Evolutionary conservation across 1,140 invertebrate genomes (phyloP).

Genomic region (Trichomalopsis sarcophagae): DNA sequence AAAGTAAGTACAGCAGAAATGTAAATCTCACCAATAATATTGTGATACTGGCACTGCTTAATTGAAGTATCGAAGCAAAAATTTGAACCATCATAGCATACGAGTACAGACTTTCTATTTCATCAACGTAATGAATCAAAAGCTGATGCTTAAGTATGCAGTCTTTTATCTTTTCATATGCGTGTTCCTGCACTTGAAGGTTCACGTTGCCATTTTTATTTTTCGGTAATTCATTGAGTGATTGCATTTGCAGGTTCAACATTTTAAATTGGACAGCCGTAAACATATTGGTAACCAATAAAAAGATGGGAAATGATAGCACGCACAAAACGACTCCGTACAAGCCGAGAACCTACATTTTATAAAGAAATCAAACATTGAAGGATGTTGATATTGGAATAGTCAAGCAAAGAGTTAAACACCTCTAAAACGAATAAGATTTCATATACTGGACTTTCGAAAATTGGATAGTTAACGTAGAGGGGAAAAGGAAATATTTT

Average conservation of each 20-base stretch:
- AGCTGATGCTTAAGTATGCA: conserved; percentile 60
- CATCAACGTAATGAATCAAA: conserved; percentile 56
- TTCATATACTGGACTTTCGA: conserved; percentile 60
- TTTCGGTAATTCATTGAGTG: neutral
- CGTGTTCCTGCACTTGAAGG: neutral
- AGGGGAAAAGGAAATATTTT: conserved; percentile 57
- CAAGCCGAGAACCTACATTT: conserved; percentile 51
- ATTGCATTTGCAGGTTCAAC: conserved; percentile 54
- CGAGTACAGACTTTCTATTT: conserved; percentile 57
- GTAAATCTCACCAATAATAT: neutral
- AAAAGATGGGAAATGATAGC: conserved; percentile 53
- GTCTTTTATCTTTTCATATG: conserved; percentile 50
- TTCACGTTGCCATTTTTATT: neutral
- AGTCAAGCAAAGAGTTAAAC: neutral
- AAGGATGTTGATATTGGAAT: neutral
- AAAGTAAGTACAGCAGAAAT: too few relatives aligned
- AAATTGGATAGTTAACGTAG: conserved; percentile 57
- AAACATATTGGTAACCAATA: conserved; percentile 56
- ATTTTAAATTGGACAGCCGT: conserved; percentile 60
- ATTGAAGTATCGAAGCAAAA: conserved; percentile 54
- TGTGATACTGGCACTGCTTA: conserved; percentile 55
- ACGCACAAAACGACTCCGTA: conserved; percentile 50
- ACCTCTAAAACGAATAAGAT: conserved; percentile 57
- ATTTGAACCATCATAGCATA: conserved; percentile 57
- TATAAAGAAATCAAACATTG: conserved; percentile 30